A percentile compares a stretch with the other conserved stretches of the same genome.
These are phyloP conservation scores for Zonotrichia leucophrys DNA, from an alignment of 2,113 vertebrate species.

Conservation along the genomic window DNA sequence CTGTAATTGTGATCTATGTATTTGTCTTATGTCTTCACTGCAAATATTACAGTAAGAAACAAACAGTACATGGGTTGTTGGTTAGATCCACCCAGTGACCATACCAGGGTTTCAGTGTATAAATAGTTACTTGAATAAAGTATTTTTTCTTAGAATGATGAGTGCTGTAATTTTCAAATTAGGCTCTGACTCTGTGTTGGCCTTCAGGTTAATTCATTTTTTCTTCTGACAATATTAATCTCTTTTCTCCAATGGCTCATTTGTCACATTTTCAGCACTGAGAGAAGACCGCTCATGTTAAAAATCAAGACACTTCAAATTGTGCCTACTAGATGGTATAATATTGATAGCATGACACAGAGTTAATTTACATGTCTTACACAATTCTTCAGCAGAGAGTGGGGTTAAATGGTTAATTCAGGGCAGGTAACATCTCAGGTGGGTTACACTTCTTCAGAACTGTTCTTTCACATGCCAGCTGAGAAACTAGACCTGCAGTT, in stretches of 20 bases:
- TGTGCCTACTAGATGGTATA: background rate
- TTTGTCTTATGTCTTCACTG: background rate
- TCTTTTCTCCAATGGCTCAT: background rate
- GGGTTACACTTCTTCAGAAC: background rate
- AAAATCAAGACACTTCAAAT: conserved; percentile 8
- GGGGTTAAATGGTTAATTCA: background rate
- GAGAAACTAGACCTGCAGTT: background rate
- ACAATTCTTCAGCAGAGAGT: background rate
- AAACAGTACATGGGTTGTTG: background rate
- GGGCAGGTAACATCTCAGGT: background rate
- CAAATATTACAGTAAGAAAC: background rate
- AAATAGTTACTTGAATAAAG: background rate
- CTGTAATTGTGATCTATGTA: background rate
- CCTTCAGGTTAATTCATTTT: conserved; percentile 12
- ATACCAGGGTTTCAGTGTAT: background rate
- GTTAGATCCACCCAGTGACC: background rate
- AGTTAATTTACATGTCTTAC: background rate
- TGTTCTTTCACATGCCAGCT: background rate
- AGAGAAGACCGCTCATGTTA: background rate
- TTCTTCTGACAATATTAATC: background rate
- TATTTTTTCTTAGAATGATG: background rate
- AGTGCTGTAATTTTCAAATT: background rate
- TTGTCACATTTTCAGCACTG: background rate
- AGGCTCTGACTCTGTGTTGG: background rate
- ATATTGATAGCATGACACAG: background rate